Evolutionary conservation across 1,140 invertebrate genomes (phyloP).

Genomic region (Drosophila tropicalis): DNA sequence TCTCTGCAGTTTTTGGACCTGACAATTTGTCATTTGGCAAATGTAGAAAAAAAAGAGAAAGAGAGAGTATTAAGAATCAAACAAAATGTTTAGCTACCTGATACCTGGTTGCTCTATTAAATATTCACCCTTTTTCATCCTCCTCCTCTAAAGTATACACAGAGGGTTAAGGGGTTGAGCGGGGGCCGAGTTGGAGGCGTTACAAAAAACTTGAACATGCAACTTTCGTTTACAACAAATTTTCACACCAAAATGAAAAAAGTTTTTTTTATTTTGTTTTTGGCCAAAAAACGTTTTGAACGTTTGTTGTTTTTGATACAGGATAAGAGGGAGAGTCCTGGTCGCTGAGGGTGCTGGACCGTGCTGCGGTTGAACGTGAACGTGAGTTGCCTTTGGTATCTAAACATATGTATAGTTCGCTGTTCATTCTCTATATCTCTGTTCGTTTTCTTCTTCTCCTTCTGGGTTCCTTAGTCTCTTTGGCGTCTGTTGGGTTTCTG

Average conservation of each 20-base stretch:
- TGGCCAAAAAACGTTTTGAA: background rate
- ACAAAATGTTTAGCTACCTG: conserved; percentile 30
- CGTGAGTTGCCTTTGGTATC: conserved; percentile 34
- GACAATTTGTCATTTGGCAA: conserved; percentile 75
- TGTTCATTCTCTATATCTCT: background rate
- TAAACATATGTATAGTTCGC: conserved; percentile 16
- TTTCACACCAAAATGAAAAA: conserved; percentile 80
- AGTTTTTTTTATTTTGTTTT: conserved; percentile 28
- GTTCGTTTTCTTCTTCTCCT: background rate
- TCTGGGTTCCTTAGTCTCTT: background rate
- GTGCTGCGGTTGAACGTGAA: conserved; percentile 25
- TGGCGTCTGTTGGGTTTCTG: conserved; percentile 18
- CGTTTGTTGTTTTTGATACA: conserved; percentile 16
- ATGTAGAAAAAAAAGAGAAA: conserved; percentile 16
- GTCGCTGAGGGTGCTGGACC: conserved; percentile 1
- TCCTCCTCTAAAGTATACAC: background rate
- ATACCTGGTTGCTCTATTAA: conserved; percentile 64
- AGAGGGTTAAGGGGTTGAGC: background rate
- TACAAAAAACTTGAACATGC: conserved; percentile 30
- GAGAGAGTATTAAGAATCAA: conserved; percentile 14
- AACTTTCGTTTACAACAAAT: conserved; percentile 77
- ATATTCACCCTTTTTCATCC: conserved; percentile 68
- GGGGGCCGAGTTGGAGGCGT: no score
- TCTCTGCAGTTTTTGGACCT: conserved; percentile 23
- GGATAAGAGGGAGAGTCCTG: background rate